Evolutionary conservation across 2,888 invertebrate species (phyloP), one percentile per base, ranked within the genome.

Genomic region (Tenthredo scrophulariae): DNA sequence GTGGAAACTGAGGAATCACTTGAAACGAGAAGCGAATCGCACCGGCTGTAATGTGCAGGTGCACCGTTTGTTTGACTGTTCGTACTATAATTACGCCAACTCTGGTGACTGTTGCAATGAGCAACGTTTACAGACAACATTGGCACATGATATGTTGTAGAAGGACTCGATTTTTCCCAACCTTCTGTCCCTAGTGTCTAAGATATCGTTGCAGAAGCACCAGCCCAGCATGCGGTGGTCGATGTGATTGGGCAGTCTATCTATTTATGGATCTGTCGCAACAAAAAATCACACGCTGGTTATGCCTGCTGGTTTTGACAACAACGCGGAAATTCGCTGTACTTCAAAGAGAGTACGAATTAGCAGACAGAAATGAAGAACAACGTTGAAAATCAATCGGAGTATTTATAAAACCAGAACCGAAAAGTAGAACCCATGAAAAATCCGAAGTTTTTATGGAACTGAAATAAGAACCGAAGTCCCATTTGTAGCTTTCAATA

Each of bases 21-120:
- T 67, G 67, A 33, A 67, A 43, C 74, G 5, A 22, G 22, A 22
- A 22, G 26, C 22, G 29, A 22, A 72, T 72, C 7, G n/a, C 40
- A 74, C n/a, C n/a, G 40, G 74, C 13, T 43, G 40, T 22, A 40
- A 26, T 74, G 10, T 74, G 26, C 74, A 74, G 74, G n/a, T 43
- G 74, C 22, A n/a, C 70, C n/a, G 22, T 74, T 43, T 74, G n/a
- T 43, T 43, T 43, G n/a, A 43, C 40, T 43, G 22, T 26, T 43
- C 40, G 22, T 43, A 15, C 74, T 43, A 43, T 43, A 43, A 74
- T 40, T 43, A 74, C 74, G n/a, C 43, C 22, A 43, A 74, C 40
- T 74, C n/a, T 22, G 22, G 9, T 74, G 43, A 43, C 43, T 74
- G 74, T 22, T 43, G 26, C 29, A 43, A 74, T 74, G 1, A 43